Evolutionary conservation across 2,888 invertebrate species (phyloP), one percentile per base, ranked within the genome.

Genomic region (Didymodactylos carnosus): DNA sequence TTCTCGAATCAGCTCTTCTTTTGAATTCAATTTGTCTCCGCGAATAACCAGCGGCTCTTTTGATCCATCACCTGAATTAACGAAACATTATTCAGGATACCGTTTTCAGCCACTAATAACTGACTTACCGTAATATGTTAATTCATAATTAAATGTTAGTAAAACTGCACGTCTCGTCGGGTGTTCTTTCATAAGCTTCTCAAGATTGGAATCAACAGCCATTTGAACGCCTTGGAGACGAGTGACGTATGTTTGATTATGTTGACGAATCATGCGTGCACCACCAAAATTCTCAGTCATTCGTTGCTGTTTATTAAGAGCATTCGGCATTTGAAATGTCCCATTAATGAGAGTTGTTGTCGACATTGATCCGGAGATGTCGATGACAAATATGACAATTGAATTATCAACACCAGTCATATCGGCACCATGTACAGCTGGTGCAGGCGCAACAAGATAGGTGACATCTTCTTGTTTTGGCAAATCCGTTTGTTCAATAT

Each of bases 281-380:
- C 70, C 43, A 29, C 46, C 46, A 27, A 46, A 43, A 35, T 27
- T 27, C 16, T 69, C 23, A 5, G 39, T 39, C 13, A 39, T 23
- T 16, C 41, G 41, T 40, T 71, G 25, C 27, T 53, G 40, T 39
- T 35, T 40, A 39, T 25, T 39, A 5, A 16, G 14, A 25, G 49
- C 71, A 25, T 29, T 19, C 6, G 74, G 71, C n/a, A 70, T 19
- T 19, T 27, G 27, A 27, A 41, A 27, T 19, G 39, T 27, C 5
- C 46, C 72, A 25, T 75, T 27, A 71, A 81, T 81, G 80, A 80
- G 80, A 39, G 80, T 80, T 13, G 81, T 81, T 39, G 81, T 80
- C 78, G 81, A 80, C 82, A 82, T 82, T 77, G 82, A 82, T 27
- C 82, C 82, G 11, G 81, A 82, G n/a, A 79, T 78, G 75, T 82